Base-by-base conservation (phyloP, 2,113 vertebrate genomes). In the Cyanoliseus patagonus region DNA sequence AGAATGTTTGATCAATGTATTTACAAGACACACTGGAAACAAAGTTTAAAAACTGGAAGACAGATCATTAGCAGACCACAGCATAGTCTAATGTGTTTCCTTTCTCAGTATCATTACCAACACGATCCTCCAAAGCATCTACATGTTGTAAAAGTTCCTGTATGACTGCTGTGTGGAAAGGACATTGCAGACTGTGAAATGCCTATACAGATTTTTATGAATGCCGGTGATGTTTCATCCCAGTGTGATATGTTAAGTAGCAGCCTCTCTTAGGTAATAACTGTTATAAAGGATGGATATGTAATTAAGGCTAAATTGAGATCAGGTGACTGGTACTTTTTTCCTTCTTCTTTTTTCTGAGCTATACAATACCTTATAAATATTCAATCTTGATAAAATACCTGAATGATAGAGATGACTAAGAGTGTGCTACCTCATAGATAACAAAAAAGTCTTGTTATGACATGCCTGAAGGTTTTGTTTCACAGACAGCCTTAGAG, bases 351-450 rank as follows among this genome's bases (percentile, higher is more conserved):
- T 57, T 93, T 92, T 72, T 91, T 66, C 82, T 91, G 81, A 95
- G 49, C 53, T 88, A 22, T 47, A 64, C 4, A 4, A 44, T 51
- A 73, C 22, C n/a, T 86, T 69, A 88, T 93, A 74, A 88, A 90
- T 91, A 92, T 87, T 94, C 82, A 70, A 7, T 30, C 59, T 74
- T 80, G 90, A 76, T 77, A 94, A 91, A 90, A 93, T 62, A 83
- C 46, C 37, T 80, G 85, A 90, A 80, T 39, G 59, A 66, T 80
- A 86, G 63, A 47, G 31, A 86, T 81, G 51, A 74, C 42, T 86
- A n/a, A 24, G 46, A 76, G 25, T 7, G 31, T 89, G 63, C 31
- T 80, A 2, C 25, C 25, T 77, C 37, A 35, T 16, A 53, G 85
- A 83, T 70, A 92, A 94, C 47, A 83, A 74, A 89, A 79, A 88